These are phyloP conservation scores for Acipenser transmontanus DNA, from an alignment of 2,797 vertebrate genomes.

Conservation along the genomic window DNA sequence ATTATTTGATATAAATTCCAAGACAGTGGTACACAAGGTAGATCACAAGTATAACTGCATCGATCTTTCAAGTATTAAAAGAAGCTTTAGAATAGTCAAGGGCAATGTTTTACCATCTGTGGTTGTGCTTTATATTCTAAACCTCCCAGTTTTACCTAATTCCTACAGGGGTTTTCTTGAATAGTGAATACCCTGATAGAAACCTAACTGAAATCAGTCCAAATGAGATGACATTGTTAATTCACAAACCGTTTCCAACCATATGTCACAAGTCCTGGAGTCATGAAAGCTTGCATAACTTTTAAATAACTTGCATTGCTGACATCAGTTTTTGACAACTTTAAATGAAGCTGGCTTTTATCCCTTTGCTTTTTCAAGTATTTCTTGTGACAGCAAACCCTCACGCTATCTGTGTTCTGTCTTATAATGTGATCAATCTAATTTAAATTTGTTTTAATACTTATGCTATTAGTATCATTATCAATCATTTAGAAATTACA, in stretches of 20 bases:
- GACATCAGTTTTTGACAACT: slow-evolving; percentile 43
- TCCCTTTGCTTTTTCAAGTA: background rate
- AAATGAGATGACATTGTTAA: slow-evolving; percentile 67
- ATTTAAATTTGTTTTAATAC: too few species aligned
- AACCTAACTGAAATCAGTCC: slow-evolving; percentile 62
- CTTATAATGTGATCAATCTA: too few species aligned
- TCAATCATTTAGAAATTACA: too few species aligned
- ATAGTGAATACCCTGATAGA: slow-evolving; percentile 58
- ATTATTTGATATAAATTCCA: too few species aligned
- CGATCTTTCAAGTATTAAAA: background rate
- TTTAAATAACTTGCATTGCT: slow-evolving; percentile 65
- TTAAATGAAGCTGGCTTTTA: background rate
- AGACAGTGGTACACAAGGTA: too few species aligned
- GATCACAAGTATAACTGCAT: too few species aligned
- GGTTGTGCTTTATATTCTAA: slow-evolving; percentile 43
- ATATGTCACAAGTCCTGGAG: slow-evolving; percentile 75
- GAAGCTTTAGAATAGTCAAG: slow-evolving; percentile 38
- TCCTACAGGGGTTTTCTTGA: slow-evolving; percentile 61
- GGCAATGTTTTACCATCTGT: slow-evolving; percentile 44
- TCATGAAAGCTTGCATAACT: slow-evolving; percentile 61
- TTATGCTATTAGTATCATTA: too few species aligned
- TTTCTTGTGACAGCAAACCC: background rate
- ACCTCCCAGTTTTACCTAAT: slow-evolving; percentile 51
- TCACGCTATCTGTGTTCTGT: too few species aligned
- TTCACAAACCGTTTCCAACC: slow-evolving; percentile 72